Evolutionary conservation across 2,888 invertebrate species (phyloP), one percentile per base, ranked within the genome.

Genomic region (Orthosia incerta): DNA sequence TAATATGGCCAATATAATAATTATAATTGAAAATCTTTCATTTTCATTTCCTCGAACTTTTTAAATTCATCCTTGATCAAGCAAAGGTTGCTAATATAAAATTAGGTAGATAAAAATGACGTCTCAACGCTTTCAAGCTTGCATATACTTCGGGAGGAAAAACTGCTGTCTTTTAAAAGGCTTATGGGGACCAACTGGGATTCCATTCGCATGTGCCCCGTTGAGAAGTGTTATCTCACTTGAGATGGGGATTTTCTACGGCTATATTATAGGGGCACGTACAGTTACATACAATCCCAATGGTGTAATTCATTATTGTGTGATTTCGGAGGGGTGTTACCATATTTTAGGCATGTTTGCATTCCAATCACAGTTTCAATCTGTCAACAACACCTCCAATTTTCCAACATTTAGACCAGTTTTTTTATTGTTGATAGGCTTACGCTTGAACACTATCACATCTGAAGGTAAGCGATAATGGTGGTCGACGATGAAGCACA

Each of bases 21-120:
- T 12, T 4, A 3, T 0, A 4, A n/a, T n/a, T n/a, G n/a, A 26
- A 26, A 16, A 31, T 1, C 2, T 11, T 20, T 9, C 0, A 4
- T 3, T 9, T 20, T 46, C 18, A 46, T 23, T 39, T 51, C 0
- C 2, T 53, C 16, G 15, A 3, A 12, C 0, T 39, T 26, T 67
- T 26, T 16, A 50, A 16, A 9, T 39, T 55, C 53, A 16, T 31
- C 23, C 15, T 15, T 31, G 11, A 15, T 26, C 0, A 7, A 16
- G 1, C 4, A 13, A 31, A 26, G n/a, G 39, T 15, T 39, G 2
- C 4, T 11, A 39, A 18, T 3, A 1, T 31, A 4, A 12, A 12
- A n/a, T n/a, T n/a, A 12, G 16, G 16, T 31, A 16, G 12, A 48
- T 23, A 50, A 9, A 50, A 39, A 15, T 39, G 13, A 65, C 48